Evolutionary conservation across 2,888 invertebrate genomes (phyloP), one percentile per base, ranked within the genome.

Genomic region (Linnaemya vulpina): DNA sequence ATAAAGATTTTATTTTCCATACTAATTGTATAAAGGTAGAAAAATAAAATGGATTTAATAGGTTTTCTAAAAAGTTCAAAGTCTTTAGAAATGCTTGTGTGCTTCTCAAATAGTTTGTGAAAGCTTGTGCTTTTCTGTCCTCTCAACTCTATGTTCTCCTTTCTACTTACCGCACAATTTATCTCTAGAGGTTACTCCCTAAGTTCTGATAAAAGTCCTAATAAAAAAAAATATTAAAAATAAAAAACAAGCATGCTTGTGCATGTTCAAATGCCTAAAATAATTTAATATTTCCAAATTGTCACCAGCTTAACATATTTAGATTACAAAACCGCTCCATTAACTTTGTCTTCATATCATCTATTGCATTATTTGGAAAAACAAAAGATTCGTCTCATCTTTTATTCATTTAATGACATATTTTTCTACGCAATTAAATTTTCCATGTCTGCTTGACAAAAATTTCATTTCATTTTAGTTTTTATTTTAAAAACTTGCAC

Each of bases 391-490:
- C 60, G 2, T 68, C 58, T 15, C 60, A 63, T 49, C 38, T 70
- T 78, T 49, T 76, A 71, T 82, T 63, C 58, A 65, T 71, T 71
- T 65, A 63, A 65, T 82, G 63, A 65, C 74, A 82, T 63, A 82
- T 71, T 71, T 82, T 82, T 76, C 71, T 76, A 55, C 76, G 55
- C 76, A 82, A 82, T 82, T 82, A 76, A 82, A 49, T 82, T 51
- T 55, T 35, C 55, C 46, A 38, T 20, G 17, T 53, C 51, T 81
- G 70, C 70, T 13, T 55, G 22, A 40, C 46, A 40, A 63, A 65
- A 74, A 46, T 20, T 49, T 82, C 13, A 76, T 76, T 55, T 76
- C 58, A 71, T 76, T 76, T 58, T 13, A 58, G 13, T 22, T 51
- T 40, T 49, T 65, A 1, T 55, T 62, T 51, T 1, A n/a, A 46